A percentile compares a stretch with the other conserved stretches of the same genome.
Conservation (phyloP, 64 coral and sea anemone species). For the Actinia tenebrosa region DNA sequence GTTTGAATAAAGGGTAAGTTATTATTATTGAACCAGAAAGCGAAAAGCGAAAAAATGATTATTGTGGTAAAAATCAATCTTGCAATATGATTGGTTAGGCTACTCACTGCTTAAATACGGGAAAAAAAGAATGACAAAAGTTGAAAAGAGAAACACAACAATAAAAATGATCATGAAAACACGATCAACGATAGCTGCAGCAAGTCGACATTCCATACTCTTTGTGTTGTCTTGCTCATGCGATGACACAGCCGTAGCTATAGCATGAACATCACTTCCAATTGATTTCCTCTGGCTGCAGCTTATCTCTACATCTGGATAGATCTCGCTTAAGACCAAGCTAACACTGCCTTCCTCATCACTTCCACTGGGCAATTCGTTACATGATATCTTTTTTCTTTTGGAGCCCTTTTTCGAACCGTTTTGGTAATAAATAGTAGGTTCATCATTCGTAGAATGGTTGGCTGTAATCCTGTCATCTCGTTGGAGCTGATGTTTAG, state of each 20-base stretch:
- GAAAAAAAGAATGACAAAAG: conserved; percentile 50
- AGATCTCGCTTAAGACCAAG: conserved; percentile 7
- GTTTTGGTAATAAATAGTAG: background rate
- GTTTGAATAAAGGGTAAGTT: too few relatives aligned
- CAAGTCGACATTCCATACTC: conserved; percentile 40
- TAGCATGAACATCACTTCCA: conserved; percentile 29
- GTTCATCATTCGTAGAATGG: background rate
- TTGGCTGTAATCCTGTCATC: too few relatives aligned
- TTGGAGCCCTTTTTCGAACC: background rate
- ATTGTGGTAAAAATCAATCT: too few relatives aligned
- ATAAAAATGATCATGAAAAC: conserved; percentile 74
- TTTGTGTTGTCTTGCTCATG: conserved; percentile 36
- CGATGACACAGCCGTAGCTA: conserved; percentile 36
- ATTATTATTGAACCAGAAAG: too few relatives aligned
- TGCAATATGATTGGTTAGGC: too few relatives aligned
- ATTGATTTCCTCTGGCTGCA: background rate
- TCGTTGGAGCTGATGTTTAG: background rate
- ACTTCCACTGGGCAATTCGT: background rate
- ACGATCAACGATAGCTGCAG: conserved; percentile 77
- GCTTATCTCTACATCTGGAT: background rate
- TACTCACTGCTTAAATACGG: conserved; percentile 22
- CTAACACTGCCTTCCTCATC: background rate
- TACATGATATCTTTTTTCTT: background rate
- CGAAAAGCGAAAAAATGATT: too few relatives aligned
- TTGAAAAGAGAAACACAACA: conserved; percentile 51